Base-by-base conservation (phyloP, 2,797 vertebrate species). In the Apogon hyalosoma region DNA sequence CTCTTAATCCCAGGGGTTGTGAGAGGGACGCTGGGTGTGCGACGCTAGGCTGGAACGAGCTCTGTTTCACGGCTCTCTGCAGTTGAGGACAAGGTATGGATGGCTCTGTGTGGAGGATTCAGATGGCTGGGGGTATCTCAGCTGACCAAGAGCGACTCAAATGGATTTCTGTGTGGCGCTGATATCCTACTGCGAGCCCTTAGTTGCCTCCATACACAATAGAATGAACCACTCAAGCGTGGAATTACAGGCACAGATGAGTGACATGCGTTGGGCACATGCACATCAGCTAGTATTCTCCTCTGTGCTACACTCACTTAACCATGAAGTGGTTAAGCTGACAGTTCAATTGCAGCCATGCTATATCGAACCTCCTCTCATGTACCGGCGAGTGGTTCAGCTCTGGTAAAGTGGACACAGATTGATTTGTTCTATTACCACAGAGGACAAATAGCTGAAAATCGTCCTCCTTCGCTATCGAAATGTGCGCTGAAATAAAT, bases 251-350 rank as follows among this genome's bases (percentile, higher is more conserved):
- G 46, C 61, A 33, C 52, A 60, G 62, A 82, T 78, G 73, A 83
- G 77, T 84, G 72, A 48, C 74, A 80, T 74, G 63, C 24, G 36
- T 19, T 47, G n/a, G n/a, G 36, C 45, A 47, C 40, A 60, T 28
- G 46, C 70, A 47, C 72, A 59, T 13, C 52, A 45, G 69, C 61
- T 52, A 67, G 77, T 38, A 56, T 64, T 62, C 40, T 78, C 73
- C 59, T 68, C 82, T 79, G 65, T 21, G 73, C 52, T 79, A 47
- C 73, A 79, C 83, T 89, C 78, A 81, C 81, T 87, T 92, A 88
- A 86, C 83, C 90, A 82, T 88, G 68, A 86, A 84, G 87, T 81
- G 77, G 57, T 89, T 76, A 83, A 84, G 80, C 80, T 92, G 91
- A 89, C 89, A 79, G 83, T 87, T 93, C 87, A 92, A 88, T 92